Conservation (phyloP, 2,113 vertebrate species). For the Edolisoma coerulescens region DNA sequence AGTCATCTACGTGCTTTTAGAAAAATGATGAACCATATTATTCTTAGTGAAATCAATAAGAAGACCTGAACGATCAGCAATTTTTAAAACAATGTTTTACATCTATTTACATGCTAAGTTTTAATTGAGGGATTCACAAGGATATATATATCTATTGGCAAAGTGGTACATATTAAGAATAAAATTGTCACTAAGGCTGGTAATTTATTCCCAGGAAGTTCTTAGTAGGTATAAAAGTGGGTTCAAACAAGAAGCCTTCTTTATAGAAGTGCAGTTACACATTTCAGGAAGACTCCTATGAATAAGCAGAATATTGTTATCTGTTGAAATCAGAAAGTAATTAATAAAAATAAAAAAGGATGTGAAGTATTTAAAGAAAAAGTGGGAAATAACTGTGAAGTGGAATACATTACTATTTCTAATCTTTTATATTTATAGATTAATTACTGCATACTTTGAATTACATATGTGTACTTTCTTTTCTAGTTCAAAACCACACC, state of each 20-base stretch:
- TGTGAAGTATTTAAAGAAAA: neutral
- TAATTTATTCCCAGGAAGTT: neutral
- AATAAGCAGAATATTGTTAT: neutral
- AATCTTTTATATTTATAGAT: neutral
- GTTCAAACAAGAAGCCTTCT: neutral
- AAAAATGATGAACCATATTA: neutral
- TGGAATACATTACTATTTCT: neutral
- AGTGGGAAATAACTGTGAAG: neutral
- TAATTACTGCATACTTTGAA: neutral
- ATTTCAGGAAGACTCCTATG: neutral
- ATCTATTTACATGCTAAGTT: neutral
- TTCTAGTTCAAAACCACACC: neutral
- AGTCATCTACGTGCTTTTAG: neutral
- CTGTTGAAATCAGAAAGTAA: neutral
- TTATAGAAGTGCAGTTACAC: neutral
- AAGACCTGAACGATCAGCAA: fast-evolving
- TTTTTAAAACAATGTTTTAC: neutral
- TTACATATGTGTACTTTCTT: neutral
- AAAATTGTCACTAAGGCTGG: neutral
- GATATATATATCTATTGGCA: neutral
- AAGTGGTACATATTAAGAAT: neutral
- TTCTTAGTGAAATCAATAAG: neutral
- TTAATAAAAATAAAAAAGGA: neutral
- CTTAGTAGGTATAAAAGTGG: neutral
- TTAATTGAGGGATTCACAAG: neutral